Evolutionary conservation across 2,113 vertebrate genomes (phyloP), one percentile per base, ranked within the genome.

Genomic region (Xyliphius kryptos): DNA sequence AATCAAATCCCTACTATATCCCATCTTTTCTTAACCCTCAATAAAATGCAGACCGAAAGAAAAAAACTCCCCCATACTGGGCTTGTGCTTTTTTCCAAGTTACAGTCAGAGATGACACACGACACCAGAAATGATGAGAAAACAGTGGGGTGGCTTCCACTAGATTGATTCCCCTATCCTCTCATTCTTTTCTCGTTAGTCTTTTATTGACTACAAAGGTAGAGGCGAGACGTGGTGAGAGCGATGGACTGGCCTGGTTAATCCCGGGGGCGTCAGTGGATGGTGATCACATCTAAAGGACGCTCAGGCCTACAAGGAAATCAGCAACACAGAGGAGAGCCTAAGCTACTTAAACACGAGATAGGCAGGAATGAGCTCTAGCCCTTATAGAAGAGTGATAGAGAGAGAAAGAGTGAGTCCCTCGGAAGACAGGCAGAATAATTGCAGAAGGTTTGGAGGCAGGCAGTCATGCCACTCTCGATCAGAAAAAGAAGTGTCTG

Each of bases 121-220:
- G 75, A 88, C 89, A 92, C 86, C 69, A 86, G 88, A 79, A 91
- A 91, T 95, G 92, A 97, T 96, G 95, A 94, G 92, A 97, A 94
- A 94, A 92, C 92, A 89, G 92, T 89, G 85, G 92, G 93, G 92
- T 93, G 88, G 91, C 91, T 92, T 94, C 91, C 90, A 92, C 90
- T 89, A 96, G 92, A 98, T 96, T 95, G 92, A 97, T 96, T 96
- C 94, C 90, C 89, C 89, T 89, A 91, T 92, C 87, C 89, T 91
- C 89, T 92, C 89, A 89, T 90, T 94, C 91, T 92, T 94, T 94
- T 94, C 91, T 92, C 91, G 92, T 97, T 93, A 93, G 92, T 91
- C 92, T 93, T 95, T 96, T 95, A 97, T 94, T 94, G 93, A 92
- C 90, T 94, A 94, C 92, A 96, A 94, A 95, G 91, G 89, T 89